Percentiles rank a stretch among this genome's conserved stretches.
phyloP scores from a whole-genome alignment of 2,888 invertebrate genomes.

The Apotomis capreana region DNA sequence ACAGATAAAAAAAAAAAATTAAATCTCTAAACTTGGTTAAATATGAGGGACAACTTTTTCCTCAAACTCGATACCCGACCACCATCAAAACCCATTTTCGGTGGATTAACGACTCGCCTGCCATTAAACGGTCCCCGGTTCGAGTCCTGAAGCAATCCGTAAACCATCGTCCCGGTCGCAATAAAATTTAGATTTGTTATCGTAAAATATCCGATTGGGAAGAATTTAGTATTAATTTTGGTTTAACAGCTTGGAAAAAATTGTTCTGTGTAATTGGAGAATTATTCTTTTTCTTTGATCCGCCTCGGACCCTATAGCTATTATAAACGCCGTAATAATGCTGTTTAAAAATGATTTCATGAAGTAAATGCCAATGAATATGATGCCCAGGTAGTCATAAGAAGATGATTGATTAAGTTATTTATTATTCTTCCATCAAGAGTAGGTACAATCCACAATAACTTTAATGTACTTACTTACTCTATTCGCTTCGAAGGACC shows the following conservation, averaged over 20 bases:
- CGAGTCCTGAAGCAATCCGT: constrained; percentile 17
- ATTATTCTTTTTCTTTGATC: too few relatives aligned
- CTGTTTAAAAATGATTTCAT: too few relatives aligned
- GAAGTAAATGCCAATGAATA: too few relatives aligned
- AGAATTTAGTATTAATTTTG: constrained; percentile 27
- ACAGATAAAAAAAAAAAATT: too few relatives aligned
- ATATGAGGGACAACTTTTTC: background rate
- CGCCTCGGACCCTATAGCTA: background rate
- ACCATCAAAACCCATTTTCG: constrained; percentile 16
- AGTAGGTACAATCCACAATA: too few relatives aligned
- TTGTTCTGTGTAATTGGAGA: background rate
- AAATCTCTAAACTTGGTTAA: too few relatives aligned
- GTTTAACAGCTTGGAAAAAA: constrained; percentile 23
- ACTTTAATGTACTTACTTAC: too few relatives aligned
- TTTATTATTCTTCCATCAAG: too few relatives aligned
- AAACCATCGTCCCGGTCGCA: constrained; percentile 1
- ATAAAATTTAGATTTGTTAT: constrained; percentile 32
- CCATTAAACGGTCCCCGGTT: constrained; percentile 26
- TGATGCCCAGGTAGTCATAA: too few relatives aligned
- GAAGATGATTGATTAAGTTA: too few relatives aligned
- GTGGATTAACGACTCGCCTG: constrained; percentile 23
- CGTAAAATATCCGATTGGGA: constrained; percentile 24
- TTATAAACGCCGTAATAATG: too few relatives aligned
- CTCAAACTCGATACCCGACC: constrained; percentile 5
- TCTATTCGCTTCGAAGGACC: too few relatives aligned